Conservation (phyloP, 1,140 invertebrate species). For the Neuroterus valhalla region DNA sequence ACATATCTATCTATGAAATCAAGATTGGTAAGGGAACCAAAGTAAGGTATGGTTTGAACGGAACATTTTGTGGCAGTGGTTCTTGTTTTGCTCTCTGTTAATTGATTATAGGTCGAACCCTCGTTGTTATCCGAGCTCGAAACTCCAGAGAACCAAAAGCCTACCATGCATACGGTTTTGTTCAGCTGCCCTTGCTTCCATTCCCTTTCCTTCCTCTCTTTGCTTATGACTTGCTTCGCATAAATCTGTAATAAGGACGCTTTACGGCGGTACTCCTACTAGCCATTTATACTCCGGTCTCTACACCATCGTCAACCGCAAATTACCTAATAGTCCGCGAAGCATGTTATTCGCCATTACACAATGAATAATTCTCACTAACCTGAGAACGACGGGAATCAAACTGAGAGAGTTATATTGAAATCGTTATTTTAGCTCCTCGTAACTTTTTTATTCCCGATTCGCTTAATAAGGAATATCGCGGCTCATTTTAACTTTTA, state of each 20-base stretch:
- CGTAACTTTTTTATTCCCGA: slow-evolving; percentile 4
- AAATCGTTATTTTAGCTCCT: background rate
- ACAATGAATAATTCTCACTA: slow-evolving; percentile 60
- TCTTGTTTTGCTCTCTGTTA: slow-evolving; percentile 65
- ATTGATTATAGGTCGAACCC: slow-evolving; percentile 69
- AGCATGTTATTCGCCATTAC: slow-evolving; percentile 54
- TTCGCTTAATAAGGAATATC: background rate
- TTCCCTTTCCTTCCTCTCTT: slow-evolving; percentile 22
- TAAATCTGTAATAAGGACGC: slow-evolving; percentile 71
- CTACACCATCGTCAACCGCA: slow-evolving; percentile 54
- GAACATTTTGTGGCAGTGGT: slow-evolving; percentile 64
- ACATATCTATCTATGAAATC: slow-evolving; percentile 1
- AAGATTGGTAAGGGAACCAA: slow-evolving; percentile 39
- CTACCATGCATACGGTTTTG: slow-evolving; percentile 51
- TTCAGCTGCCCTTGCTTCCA: slow-evolving; percentile 44
- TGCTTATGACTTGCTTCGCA: slow-evolving; percentile 53
- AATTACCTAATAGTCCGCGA: slow-evolving; percentile 63
- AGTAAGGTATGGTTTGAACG: slow-evolving; percentile 46
- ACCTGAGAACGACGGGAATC: slow-evolving; percentile 4
- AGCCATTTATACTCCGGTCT: slow-evolving; percentile 41
- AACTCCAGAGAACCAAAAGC: slow-evolving; percentile 47
- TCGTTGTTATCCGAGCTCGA: slow-evolving; percentile 53
- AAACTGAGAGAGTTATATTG: slow-evolving; percentile 1
- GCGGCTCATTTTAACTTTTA: background rate
- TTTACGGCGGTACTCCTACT: slow-evolving; percentile 58